Conservation (phyloP, 2,113 vertebrate genomes). For the Progne subis region DNA sequence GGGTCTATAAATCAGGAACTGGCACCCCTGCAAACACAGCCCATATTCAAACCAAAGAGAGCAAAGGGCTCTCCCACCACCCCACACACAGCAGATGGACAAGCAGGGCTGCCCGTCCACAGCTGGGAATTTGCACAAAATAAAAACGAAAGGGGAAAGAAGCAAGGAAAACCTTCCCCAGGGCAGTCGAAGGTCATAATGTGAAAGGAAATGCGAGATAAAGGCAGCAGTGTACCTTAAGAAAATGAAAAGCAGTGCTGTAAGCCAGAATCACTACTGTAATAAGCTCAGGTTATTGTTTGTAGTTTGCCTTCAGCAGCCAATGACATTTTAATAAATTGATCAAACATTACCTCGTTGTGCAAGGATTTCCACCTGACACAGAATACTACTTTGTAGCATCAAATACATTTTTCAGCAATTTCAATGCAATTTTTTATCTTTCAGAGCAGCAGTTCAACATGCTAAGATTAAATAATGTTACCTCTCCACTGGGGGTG, state of each 20-base stretch:
- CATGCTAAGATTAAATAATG: neutral
- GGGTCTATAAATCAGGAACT: neutral
- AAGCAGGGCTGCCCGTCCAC: rapidly evolving
- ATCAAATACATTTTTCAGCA: neutral
- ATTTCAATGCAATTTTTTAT: neutral
- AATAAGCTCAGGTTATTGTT: neutral
- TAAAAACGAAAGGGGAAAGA: neutral
- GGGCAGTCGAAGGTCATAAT: neutral
- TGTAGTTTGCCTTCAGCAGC: neutral
- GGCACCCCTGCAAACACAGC: neutral
- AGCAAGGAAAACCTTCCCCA: neutral
- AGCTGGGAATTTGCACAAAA: neutral
- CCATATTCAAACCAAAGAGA: neutral
- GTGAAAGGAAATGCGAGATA: neutral
- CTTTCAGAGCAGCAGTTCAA: neutral
- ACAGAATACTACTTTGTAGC: neutral
- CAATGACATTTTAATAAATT: neutral
- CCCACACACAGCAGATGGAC: rapidly evolving
- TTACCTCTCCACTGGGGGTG: neutral
- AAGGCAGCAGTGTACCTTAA: neutral
- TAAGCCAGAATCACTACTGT: neutral
- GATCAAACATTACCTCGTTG: neutral
- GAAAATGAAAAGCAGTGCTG: neutral
- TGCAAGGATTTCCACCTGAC: neutral
- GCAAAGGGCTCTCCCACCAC: rapidly evolving